A percentile compares a stretch with the other conserved stretches of the same genome.
Conservation (phyloP, 2,888 invertebrate genomes). For the Strigamia crassipes region DNA sequence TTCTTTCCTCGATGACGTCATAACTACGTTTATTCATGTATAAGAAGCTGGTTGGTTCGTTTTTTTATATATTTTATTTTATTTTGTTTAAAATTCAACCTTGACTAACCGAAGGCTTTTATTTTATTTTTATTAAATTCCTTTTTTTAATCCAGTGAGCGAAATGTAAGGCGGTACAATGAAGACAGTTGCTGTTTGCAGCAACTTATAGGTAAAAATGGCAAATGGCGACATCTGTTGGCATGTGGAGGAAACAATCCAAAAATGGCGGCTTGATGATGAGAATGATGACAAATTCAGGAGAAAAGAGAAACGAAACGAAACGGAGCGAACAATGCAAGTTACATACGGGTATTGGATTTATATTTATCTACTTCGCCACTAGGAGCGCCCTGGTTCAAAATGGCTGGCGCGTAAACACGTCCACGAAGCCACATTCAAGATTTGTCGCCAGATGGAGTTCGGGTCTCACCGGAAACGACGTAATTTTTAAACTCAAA, state of each 20-base stretch:
- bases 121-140: neutral
- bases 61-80: too few species aligned
- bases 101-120: neutral
- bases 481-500: too few species aligned
- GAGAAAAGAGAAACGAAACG: neutral
- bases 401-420: too few species aligned
- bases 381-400: too few species aligned
- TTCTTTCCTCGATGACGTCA: neutral
- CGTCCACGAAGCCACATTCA: too few species aligned
- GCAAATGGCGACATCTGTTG: constrained; percentile 22
- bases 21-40: neutral
- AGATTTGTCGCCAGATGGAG: too few species aligned
- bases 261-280: constrained; percentile 3
- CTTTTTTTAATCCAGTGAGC: neutral
- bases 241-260: constrained; percentile 4
- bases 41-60: neutral
- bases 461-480: too few species aligned
- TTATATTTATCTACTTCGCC: too few species aligned
- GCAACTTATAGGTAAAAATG: neutral
- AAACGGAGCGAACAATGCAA: too few species aligned
- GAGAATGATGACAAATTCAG: neutral
- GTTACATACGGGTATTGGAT: too few species aligned
- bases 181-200: constrained; percentile 4
- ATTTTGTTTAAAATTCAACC: too few species aligned
- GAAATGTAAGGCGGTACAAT: constrained; percentile 30